Percentiles rank a stretch among this genome's conserved stretches.
Conservation (phyloP, 2,113 vertebrate species). For the Leuciscus idus region DNA sequence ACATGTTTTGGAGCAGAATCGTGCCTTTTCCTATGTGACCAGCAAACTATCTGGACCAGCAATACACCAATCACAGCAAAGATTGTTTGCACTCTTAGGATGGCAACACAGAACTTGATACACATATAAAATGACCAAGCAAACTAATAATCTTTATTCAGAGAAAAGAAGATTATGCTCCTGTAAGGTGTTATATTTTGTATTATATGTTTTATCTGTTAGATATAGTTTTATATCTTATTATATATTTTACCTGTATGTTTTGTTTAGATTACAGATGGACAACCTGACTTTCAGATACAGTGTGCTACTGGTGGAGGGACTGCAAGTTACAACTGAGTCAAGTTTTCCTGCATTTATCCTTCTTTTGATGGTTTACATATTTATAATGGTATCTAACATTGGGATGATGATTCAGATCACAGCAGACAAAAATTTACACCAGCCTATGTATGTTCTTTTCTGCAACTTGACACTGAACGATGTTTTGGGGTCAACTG, state of each 20-base stretch:
- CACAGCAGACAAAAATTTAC: slow-evolving; percentile 45
- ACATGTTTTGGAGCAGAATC: too few species aligned
- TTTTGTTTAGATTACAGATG: background rate
- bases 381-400: slow-evolving; percentile 56
- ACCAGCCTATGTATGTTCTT: slow-evolving; percentile 61
- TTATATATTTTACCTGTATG: background rate
- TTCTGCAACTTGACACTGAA: slow-evolving; percentile 57
- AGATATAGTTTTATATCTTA: too few species aligned
- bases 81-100: too few species aligned
- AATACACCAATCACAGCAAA: too few species aligned
- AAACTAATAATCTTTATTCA: too few species aligned
- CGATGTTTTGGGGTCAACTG: slow-evolving; percentile 60
- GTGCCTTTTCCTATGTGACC: background rate
- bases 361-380: slow-evolving; percentile 58
- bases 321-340: slow-evolving; percentile 52
- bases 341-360: slow-evolving; percentile 55
- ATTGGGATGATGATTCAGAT: slow-evolving; percentile 45
- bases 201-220: too few species aligned
- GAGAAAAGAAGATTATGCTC: too few species aligned
- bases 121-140: too few species aligned
- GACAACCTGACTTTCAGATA: slow-evolving; percentile 42
- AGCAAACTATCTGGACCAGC: too few species aligned
- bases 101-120: too few species aligned
- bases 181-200: too few species aligned
- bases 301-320: slow-evolving; percentile 62